Conservation (phyloP, 2,888 invertebrate species). For the Zhengitettix transpicula region DNA sequence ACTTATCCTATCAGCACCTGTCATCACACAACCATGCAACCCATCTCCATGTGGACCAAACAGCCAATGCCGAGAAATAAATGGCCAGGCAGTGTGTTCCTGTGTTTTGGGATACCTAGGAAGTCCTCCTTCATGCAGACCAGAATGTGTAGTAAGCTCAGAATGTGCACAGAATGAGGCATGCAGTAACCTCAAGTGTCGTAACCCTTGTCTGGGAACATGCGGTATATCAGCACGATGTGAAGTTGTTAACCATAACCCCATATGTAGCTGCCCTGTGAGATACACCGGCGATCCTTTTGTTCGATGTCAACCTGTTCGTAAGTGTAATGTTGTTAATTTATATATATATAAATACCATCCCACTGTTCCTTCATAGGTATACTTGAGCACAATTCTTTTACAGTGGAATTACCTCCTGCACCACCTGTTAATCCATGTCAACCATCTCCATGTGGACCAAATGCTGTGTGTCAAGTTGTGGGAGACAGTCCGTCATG, state of each 20-base stretch:
- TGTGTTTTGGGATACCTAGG: conserved; percentile 55
- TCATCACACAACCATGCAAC: conserved; percentile 32
- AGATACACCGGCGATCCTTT: conserved; percentile 59
- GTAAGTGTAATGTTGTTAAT: conserved; percentile 28
- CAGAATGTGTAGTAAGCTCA: conserved; percentile 53
- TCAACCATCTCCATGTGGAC: conserved; percentile 20
- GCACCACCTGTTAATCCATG: conserved; percentile 13
- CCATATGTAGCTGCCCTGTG: conserved; percentile 25
- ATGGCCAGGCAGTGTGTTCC: conserved; percentile 50
- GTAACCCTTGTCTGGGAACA: conserved; percentile 38
- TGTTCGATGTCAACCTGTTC: conserved; percentile 43
- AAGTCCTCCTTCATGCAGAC: conserved; percentile 51
- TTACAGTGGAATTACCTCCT: not conserved
- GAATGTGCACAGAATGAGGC: conserved; percentile 42
- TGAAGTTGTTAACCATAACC: conserved; percentile 31
- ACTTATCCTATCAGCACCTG: not conserved
- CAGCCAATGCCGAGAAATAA: conserved; percentile 50
- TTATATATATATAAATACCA: not conserved
- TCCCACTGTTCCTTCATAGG: not conserved
- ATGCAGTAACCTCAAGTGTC: conserved; percentile 35
- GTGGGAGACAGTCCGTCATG: conserved; percentile 34
- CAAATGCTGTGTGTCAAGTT: conserved; percentile 42
- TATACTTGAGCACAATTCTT: not conserved
- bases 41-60: conserved; percentile 68
- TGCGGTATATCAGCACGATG: conserved; percentile 36